phyloP scores from a whole-genome alignment of 2,888 invertebrate genomes.

The Meiosimyza decipiens region DNA sequence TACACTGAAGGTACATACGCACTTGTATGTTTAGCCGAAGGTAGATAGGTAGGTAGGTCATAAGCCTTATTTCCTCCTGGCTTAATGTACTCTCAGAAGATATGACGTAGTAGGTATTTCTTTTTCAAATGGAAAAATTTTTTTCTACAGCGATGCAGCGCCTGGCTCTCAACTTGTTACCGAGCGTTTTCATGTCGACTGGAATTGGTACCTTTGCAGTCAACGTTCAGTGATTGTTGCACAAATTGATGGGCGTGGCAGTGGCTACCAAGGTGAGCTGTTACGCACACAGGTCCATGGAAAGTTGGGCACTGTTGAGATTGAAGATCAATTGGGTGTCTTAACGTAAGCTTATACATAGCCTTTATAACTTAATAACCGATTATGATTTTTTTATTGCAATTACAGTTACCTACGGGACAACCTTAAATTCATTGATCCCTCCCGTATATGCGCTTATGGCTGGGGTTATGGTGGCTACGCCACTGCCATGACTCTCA shows the following conservation, averaged over 20 bases:
- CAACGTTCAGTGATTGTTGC: constrained; percentile 87
- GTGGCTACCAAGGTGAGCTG: constrained; percentile 84
- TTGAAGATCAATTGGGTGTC: constrained; percentile 81
- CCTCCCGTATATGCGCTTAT: constrained; percentile 83
- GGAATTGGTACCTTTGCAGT: constrained; percentile 87
- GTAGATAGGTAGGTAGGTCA: too few relatives aligned
- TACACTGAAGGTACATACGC: too few relatives aligned
- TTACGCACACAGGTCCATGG: constrained; percentile 79
- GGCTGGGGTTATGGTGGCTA: constrained; percentile 91
- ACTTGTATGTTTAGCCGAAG: too few relatives aligned
- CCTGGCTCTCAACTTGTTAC: constrained; percentile 89
- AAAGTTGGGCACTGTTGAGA: constrained; percentile 78
- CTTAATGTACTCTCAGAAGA: not conserved
- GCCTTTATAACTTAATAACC: not conserved
- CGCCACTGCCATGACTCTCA: constrained; percentile 82
- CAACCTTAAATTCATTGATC: constrained; percentile 84
- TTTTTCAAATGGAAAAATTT: not conserved
- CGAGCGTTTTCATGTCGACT: constrained; percentile 81
- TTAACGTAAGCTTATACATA: constrained; percentile 69
- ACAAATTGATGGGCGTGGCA: constrained; percentile 89
- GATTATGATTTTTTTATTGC: not conserved
- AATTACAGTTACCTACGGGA: constrained; percentile 79
- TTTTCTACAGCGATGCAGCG: constrained; percentile 73
- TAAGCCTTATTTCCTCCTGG: too few relatives aligned
- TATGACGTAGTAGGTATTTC: not conserved